phyloP scores from a whole-genome alignment of 2,797 vertebrate species.

The Dicrostonyx torquatus region DNA sequence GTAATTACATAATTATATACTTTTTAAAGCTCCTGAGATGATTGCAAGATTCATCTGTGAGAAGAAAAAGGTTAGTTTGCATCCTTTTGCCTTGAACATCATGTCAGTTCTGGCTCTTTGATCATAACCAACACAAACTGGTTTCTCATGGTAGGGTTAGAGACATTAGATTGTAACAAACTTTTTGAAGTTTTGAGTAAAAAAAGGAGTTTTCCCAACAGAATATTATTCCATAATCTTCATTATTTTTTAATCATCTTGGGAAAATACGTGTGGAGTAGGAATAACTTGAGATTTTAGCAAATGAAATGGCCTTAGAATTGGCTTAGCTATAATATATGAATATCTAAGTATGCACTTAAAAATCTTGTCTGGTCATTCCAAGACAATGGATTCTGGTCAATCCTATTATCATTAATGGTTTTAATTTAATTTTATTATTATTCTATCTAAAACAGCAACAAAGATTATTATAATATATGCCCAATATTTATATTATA shows the following conservation, averaged over 20 bases:
- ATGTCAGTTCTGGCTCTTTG: not conserved
- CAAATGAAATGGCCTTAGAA: not conserved
- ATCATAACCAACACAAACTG: not conserved
- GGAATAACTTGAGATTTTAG: not conserved
- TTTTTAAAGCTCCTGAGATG: not conserved
- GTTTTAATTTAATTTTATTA: not conserved
- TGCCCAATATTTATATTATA: not conserved
- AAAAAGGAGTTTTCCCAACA: not conserved
- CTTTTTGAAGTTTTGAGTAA: not conserved
- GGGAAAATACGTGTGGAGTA: not conserved
- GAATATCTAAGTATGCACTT: not conserved
- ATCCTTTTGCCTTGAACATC: not conserved
- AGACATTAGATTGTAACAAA: not conserved
- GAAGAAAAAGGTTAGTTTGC: not conserved
- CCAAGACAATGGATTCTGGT: no score
- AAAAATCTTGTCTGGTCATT: not conserved
- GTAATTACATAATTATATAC: not conserved
- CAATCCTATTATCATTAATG: not conserved
- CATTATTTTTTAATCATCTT: not conserved
- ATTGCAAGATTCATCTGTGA: not conserved
- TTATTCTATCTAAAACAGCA: not conserved
- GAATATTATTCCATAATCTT: not conserved
- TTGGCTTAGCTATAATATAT: not conserved
- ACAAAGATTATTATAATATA: not conserved
- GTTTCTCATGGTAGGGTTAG: not conserved